Base-by-base conservation (phyloP, 2,888 invertebrate species). In the Tenthredo amoena region DNA sequence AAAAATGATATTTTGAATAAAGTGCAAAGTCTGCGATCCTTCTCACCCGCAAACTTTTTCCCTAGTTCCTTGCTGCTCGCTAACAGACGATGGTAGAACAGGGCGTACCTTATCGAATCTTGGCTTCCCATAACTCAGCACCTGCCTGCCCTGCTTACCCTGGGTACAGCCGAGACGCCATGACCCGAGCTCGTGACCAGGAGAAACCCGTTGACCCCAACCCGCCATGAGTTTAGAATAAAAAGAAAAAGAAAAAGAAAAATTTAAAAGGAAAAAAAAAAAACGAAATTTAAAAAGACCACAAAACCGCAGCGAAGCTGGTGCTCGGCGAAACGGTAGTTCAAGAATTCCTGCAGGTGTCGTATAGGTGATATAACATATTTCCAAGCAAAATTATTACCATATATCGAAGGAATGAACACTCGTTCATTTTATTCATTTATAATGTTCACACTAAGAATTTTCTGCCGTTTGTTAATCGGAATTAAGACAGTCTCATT, bases 91-190 rank as follows among this genome's bases (percentile, higher is more conserved):
- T 34, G 50, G 77, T 77, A 34, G 62, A 47, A 81, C 81, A 65
- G 62, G 81, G 81, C 81, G 81, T 81, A 81, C 62, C 81, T 58
- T 65, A 65, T 81, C 81, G 81, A 81, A 81, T 81, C 81, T 81
- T 81, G 62, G 62, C 81, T 81, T 81, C 81, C 62, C 81, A 81
- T 81, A 81, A 81, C 81, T 81, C 81, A 81, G 62, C 81, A 81
- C 81, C 81, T 81, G 81, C 81, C 81, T 65, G 81, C 62, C 62
- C 81, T 65, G 81, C 62, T 81, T 81, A 81, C 81, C 81, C 62
- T 65, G 81, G 62, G 58, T 15, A 62, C 58, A 81, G 26, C 81
- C 77, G 77, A 77, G 77, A 43, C 62, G 81, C 62, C 81, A 50
- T 81, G 81, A 62, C 81, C 81, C 81, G 62, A 81, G 81, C 81